Conservation (phyloP, 2,888 invertebrate species). For the Amphiduros pacificus region DNA sequence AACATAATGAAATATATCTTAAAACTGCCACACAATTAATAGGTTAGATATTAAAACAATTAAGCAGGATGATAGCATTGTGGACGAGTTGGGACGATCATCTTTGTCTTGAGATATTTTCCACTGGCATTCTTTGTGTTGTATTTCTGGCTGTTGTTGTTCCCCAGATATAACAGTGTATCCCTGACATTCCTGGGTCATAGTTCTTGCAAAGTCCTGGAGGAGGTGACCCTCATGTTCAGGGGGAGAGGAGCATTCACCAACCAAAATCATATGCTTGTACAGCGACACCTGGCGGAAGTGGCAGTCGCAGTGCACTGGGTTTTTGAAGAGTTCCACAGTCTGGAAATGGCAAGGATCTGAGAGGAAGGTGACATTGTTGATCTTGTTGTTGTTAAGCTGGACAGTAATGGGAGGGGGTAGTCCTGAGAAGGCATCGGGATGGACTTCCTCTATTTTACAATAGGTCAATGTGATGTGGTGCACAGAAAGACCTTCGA, state of each 20-base stretch:
- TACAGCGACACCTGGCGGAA: constrained; percentile 5
- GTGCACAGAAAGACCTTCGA: not conserved
- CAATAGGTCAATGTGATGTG: constrained; percentile 1
- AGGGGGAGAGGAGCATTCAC: not conserved
- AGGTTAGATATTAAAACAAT: too few relatives aligned
- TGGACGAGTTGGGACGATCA: too few relatives aligned
- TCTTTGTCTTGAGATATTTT: too few relatives aligned
- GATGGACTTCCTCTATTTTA: not conserved
- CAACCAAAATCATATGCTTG: not conserved
- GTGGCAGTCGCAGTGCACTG: constrained; percentile 2
- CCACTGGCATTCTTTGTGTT: too few relatives aligned
- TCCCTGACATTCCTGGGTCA: too few relatives aligned
- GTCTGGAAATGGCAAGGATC: constrained; percentile 4
- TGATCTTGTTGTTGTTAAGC: constrained; percentile 3
- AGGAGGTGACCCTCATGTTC: too few relatives aligned
- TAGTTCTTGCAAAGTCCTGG: too few relatives aligned
- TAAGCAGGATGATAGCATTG: too few relatives aligned
- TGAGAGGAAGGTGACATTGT: not conserved
- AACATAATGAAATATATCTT: too few relatives aligned
- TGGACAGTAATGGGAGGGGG: not conserved
- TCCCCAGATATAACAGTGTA: too few relatives aligned
- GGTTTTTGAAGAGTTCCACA: not conserved
- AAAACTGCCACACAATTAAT: too few relatives aligned
- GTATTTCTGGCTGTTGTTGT: too few relatives aligned
- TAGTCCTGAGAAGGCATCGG: not conserved